These are phyloP conservation scores for Ptiloglossa arizonensis DNA, from an alignment of 1,140 invertebrate genomes.

Conservation along the genomic window DNA sequence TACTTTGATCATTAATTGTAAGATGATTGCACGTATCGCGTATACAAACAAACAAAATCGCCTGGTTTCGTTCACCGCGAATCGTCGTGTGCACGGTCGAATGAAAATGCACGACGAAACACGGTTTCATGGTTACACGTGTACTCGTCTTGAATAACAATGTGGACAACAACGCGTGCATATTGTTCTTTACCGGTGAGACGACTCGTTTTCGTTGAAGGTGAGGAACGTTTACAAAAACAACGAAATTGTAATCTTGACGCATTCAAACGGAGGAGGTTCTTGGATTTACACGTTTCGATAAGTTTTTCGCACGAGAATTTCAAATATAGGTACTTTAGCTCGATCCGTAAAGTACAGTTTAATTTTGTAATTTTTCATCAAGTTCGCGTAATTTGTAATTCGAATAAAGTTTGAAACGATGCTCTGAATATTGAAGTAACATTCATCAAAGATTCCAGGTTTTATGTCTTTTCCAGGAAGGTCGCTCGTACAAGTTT, in stretches of 20 bases:
- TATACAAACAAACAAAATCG: not conserved
- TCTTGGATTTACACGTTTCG: too few relatives aligned
- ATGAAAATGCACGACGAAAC: conserved; percentile 19
- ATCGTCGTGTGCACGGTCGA: conserved; percentile 3
- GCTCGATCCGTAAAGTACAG: too few relatives aligned
- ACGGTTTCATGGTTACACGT: conserved; percentile 16
- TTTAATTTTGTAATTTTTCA: too few relatives aligned
- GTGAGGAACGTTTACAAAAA: not conserved
- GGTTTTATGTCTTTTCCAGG: not conserved
- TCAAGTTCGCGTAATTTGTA: too few relatives aligned
- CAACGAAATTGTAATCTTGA: too few relatives aligned
- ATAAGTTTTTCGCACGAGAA: too few relatives aligned
- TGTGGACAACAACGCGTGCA: not conserved
- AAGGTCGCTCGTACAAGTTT: not conserved
- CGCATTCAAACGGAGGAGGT: too few relatives aligned
- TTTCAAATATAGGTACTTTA: too few relatives aligned
- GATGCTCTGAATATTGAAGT: too few relatives aligned
- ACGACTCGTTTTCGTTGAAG: not conserved
- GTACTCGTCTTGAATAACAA: conserved; percentile 18
- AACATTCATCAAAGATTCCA: not conserved
- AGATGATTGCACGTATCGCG: not conserved
- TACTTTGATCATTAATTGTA: not conserved
- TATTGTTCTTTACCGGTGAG: conserved; percentile 9
- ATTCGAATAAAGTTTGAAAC: too few relatives aligned
- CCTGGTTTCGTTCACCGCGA: not conserved